Evolutionary conservation across 1,140 invertebrate species (phyloP).

Genomic region (Lasioglossum baleicum): DNA sequence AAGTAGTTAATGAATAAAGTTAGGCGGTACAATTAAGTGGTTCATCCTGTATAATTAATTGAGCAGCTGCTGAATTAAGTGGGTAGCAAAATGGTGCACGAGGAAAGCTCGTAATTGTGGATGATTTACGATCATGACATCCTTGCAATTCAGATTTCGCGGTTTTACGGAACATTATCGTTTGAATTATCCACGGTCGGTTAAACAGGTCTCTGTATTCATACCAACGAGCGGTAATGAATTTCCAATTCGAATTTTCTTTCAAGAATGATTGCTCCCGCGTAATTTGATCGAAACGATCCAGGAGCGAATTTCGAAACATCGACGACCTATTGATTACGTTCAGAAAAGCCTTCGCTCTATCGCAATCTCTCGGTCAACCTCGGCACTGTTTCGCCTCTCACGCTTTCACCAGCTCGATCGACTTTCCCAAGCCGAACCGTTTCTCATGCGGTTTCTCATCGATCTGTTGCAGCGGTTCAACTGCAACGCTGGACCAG

Average conservation of each 20-base stretch:
- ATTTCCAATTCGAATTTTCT: not conserved
- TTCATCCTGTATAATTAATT: too few relatives aligned
- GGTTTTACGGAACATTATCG: not conserved
- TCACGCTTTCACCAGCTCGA: conserved; percentile 3
- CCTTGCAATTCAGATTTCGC: not conserved
- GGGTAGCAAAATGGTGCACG: too few relatives aligned
- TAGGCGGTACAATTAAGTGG: too few relatives aligned
- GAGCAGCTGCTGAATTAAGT: too few relatives aligned
- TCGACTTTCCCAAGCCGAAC: conserved; percentile 62
- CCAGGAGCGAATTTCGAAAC: conserved; percentile 10
- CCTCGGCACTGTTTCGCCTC: too few relatives aligned
- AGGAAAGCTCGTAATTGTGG: too few relatives aligned
- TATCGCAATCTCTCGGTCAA: conserved; percentile 48
- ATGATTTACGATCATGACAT: too few relatives aligned
- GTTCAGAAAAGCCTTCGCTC: conserved; percentile 13
- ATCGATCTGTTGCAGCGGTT: conserved; percentile 79
- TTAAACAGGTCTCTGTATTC: not conserved
- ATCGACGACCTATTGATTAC: conserved; percentile 37
- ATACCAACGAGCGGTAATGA: conserved; percentile 16
- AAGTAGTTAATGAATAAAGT: too few relatives aligned
- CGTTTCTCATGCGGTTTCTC: conserved; percentile 40
- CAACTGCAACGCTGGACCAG: conserved; percentile 82
- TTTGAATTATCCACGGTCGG: not conserved
- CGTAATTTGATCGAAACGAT: conserved; percentile 7
- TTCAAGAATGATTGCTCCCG: not conserved